Conservation (phyloP, 2,797 vertebrate genomes). For the Mastacembelus armatus region DNA sequence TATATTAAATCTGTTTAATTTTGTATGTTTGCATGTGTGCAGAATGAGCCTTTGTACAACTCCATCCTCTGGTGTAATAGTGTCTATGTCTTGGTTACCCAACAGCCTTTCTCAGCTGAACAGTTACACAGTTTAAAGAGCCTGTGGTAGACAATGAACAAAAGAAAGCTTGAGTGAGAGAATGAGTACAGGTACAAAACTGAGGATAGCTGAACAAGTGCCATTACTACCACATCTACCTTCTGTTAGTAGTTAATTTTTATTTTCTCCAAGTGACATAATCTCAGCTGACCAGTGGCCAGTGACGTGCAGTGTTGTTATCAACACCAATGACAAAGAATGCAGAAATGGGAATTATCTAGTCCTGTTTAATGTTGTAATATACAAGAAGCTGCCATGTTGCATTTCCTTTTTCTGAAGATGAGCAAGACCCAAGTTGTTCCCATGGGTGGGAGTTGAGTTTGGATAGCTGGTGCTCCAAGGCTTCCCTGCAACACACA, state of each 20-base stretch:
- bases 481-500: conserved; percentile 28
- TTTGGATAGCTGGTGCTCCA: conserved; percentile 30
- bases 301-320: conserved; percentile 36
- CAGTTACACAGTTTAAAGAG: conserved; percentile 44
- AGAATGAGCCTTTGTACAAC: conserved; percentile 17
- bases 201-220: conserved; percentile 2
- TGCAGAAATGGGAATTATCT: conserved; percentile 22
- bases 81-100: conserved; percentile 39
- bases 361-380: conserved; percentile 34
- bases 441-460: conserved; percentile 41
- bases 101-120: conserved; percentile 35
- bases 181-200: conserved; percentile 11
- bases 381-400: conserved; percentile 68
- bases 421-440: conserved; percentile 68
- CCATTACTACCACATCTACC: neutral
- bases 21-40: conserved; percentile 1
- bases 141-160: conserved; percentile 18
- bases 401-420: conserved; percentile 62
- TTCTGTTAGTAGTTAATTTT: conserved; percentile 23
- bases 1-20: no score
- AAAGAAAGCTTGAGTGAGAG: neutral
- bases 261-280: conserved; percentile 29
- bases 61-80: conserved; percentile 18
- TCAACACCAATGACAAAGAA: conserved; percentile 3
- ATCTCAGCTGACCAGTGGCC: conserved; percentile 23